phyloP scores from a whole-genome alignment of 2,797 vertebrate species.

The Sitta carolinensis region DNA sequence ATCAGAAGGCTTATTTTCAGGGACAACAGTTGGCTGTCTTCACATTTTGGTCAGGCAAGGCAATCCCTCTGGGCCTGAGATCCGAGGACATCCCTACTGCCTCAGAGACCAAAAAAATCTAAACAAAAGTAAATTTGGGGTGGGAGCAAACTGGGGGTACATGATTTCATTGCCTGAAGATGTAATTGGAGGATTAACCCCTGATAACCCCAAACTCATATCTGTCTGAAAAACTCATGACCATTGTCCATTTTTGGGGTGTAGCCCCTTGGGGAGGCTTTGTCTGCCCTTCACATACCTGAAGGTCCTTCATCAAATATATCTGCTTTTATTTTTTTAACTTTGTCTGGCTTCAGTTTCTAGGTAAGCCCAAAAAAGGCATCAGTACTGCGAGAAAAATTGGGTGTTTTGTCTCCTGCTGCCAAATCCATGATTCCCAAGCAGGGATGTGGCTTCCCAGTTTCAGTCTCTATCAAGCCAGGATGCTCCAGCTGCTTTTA shows the following conservation, averaged over 20 bases:
- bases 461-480: accelerated
- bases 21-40: background rate
- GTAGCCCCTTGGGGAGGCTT: background rate
- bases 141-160: background rate
- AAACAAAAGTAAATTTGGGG: background rate
- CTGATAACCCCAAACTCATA: background rate
- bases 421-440: background rate
- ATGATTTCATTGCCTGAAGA: background rate
- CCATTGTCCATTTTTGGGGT: no score
- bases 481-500: background rate
- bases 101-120: background rate
- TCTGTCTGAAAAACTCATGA: background rate
- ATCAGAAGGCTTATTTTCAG: no score
- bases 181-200: background rate
- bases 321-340: background rate
- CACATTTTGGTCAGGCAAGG: background rate
- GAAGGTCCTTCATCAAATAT: background rate
- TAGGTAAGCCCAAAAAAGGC: background rate
- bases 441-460: background rate
- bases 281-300: background rate
- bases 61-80: background rate
- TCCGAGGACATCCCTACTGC: background rate
- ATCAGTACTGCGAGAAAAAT: background rate
- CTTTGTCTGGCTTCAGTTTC: background rate
- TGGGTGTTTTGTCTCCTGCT: accelerated